Percentiles rank a stretch among this genome's conserved stretches.
These are phyloP conservation scores for Heterocephalus glaber DNA, from an alignment of 2,113 vertebrate genomes.

Conservation along the genomic window DNA sequence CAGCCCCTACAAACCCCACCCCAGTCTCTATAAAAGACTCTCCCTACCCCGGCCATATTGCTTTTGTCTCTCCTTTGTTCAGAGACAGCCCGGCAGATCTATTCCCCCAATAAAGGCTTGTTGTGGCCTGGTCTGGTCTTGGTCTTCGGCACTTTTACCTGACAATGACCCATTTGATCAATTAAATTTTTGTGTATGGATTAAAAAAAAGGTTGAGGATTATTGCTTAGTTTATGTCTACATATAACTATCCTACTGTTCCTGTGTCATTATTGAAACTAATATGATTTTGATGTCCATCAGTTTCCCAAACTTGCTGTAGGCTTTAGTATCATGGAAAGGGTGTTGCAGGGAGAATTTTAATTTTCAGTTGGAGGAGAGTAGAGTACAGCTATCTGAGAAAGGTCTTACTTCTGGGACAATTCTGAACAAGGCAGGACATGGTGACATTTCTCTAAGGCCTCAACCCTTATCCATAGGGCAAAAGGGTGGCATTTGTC, in stretches of 20 bases:
- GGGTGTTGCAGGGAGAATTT: not conserved
- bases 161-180: not conserved
- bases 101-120: too few relatives aligned
- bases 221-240: not conserved
- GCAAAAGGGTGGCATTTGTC: not conserved
- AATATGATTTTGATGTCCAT: not conserved
- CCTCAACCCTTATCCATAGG: not conserved
- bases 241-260: not conserved
- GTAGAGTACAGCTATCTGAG: not conserved
- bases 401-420: not conserved
- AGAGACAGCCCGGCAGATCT: too few relatives aligned
- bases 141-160: too few relatives aligned
- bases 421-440: not conserved
- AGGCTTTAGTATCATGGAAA: not conserved
- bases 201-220: not conserved
- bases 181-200: not conserved
- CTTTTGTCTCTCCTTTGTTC: too few relatives aligned
- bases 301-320: not conserved
- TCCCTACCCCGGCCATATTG: too few relatives aligned
- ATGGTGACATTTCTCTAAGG: not conserved
- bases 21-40: too few relatives aligned
- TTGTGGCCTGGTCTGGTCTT: too few relatives aligned
- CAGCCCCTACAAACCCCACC: too few relatives aligned
- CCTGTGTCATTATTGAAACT: not conserved
- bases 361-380: not conserved